A percentile compares a stretch with the other conserved stretches of the same genome.
phyloP scores from a whole-genome alignment of 2,797 vertebrate species.

The Miichthys miiuy region DNA sequence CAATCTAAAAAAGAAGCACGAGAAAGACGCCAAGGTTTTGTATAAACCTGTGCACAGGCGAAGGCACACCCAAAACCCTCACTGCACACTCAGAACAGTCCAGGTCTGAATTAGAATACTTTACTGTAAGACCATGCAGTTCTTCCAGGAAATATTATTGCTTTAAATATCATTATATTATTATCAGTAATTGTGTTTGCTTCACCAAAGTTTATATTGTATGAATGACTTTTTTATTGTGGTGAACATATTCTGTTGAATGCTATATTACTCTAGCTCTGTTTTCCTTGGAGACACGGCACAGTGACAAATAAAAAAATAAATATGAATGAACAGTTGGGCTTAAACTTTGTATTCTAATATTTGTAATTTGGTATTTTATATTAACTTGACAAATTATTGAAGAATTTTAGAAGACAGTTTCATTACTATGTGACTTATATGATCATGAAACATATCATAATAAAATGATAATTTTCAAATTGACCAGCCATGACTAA shows the following conservation, averaged over 20 bases:
- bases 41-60: slow-evolving; percentile 8
- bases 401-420: slow-evolving; percentile 2
- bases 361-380: slow-evolving; percentile 11
- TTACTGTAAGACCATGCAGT: not conserved
- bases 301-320: slow-evolving; percentile 13
- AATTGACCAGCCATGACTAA: not conserved
- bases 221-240: not conserved
- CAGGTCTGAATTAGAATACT: not conserved
- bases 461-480: not conserved
- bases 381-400: slow-evolving; percentile 13
- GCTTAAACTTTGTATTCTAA: not conserved
- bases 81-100: not conserved
- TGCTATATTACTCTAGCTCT: not conserved
- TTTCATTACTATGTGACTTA: slow-evolving; percentile 17
- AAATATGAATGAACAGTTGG: slow-evolving; percentile 16
- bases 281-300: not conserved
- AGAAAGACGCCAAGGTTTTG: not conserved
- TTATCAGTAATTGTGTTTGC: not conserved
- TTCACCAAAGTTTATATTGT: not conserved
- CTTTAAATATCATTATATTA: not conserved
- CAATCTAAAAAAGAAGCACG: slow-evolving; percentile 3
- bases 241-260: not conserved
- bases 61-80: slow-evolving; percentile 6
- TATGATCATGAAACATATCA: not conserved
- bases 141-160: not conserved